Percentiles rank a stretch among this genome's conserved stretches.
These are phyloP conservation scores for Seriola quinqueradiata DNA, from an alignment of 2,113 vertebrate species.

Conservation along the genomic window DNA sequence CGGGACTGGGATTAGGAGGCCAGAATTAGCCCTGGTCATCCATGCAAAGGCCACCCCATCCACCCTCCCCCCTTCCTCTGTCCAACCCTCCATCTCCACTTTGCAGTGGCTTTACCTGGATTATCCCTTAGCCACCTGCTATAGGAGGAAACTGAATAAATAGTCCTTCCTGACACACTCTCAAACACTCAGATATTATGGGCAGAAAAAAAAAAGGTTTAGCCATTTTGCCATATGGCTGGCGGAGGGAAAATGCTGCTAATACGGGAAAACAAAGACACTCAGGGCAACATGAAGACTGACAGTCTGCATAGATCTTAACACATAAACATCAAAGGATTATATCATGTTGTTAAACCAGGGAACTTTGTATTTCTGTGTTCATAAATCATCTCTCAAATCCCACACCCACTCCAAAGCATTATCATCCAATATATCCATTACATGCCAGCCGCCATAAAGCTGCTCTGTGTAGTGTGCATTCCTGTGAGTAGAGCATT, in stretches of 20 bases:
- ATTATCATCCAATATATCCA: constrained; percentile 66
- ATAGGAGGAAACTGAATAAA: constrained; percentile 70
- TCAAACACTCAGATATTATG: constrained; percentile 21
- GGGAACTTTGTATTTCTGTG: constrained; percentile 53
- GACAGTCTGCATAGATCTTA: constrained; percentile 2
- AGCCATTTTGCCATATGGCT: constrained; percentile 38
- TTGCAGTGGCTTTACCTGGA: constrained; percentile 90
- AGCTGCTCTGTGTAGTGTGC: constrained; percentile 58
- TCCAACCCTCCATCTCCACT: constrained; percentile 82
- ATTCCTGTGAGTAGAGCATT: constrained; percentile 69
- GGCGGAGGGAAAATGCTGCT: constrained; percentile 5
- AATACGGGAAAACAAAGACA: constrained; percentile 40
- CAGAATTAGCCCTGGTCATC: constrained; percentile 88
- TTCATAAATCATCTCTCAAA: constrained; percentile 50
- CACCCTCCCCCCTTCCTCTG: constrained; percentile 56
- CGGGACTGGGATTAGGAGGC: constrained; percentile 86
- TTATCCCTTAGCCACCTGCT: constrained; percentile 92
- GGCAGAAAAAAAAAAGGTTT: constrained; percentile 8
- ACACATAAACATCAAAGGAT: constrained; percentile 37
- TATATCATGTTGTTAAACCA: constrained; percentile 36
- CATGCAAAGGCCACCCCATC: constrained; percentile 70
- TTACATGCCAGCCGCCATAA: constrained; percentile 55
- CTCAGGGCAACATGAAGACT: not conserved
- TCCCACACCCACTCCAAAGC: constrained; percentile 35
- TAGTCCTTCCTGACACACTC: constrained; percentile 42